Conservation (phyloP, 1,140 invertebrate species). For the Heliconius nattereri region DNA sequence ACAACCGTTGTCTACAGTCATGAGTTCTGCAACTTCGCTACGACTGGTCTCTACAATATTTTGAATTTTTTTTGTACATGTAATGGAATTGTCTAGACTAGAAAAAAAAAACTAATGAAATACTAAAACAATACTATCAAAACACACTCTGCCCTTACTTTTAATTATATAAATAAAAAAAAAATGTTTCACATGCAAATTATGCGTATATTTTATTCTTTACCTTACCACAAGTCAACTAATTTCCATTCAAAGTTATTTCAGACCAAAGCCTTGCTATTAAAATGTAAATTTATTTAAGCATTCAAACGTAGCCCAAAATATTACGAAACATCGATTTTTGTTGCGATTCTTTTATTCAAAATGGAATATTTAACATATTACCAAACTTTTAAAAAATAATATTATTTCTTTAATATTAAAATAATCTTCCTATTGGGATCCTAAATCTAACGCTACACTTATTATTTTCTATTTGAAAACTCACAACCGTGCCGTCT, state of each 20-base stretch:
- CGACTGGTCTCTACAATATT: neutral
- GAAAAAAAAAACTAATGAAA: too few species aligned
- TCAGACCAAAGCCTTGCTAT: constrained; percentile 21
- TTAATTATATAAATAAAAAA: neutral
- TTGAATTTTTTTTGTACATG: neutral
- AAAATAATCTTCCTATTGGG: too few species aligned
- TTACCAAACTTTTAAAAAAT: neutral
- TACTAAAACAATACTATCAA: too few species aligned
- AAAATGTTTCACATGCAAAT: constrained; percentile 28
- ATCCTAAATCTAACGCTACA: too few species aligned
- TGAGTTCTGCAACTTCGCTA: too few species aligned
- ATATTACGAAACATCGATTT: neutral
- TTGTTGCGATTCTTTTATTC: neutral
- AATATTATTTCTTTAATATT: too few species aligned
- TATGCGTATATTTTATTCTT: constrained; percentile 13
- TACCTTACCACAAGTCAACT: constrained; percentile 2
- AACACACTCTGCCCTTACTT: too few species aligned
- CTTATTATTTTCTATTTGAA: too few species aligned
- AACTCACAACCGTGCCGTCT: too few species aligned
- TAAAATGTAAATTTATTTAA: constrained; percentile 37
- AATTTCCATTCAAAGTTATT: constrained; percentile 36
- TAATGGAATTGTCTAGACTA: neutral
- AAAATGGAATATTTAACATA: neutral
- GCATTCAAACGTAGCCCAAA: neutral
- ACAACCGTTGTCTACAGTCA: neutral